Percentiles rank a stretch among this genome's conserved stretches.
phyloP scores from a whole-genome alignment of 37 sponge, comb jelly and placozoan genomes.

The Beroe ovata region DNA sequence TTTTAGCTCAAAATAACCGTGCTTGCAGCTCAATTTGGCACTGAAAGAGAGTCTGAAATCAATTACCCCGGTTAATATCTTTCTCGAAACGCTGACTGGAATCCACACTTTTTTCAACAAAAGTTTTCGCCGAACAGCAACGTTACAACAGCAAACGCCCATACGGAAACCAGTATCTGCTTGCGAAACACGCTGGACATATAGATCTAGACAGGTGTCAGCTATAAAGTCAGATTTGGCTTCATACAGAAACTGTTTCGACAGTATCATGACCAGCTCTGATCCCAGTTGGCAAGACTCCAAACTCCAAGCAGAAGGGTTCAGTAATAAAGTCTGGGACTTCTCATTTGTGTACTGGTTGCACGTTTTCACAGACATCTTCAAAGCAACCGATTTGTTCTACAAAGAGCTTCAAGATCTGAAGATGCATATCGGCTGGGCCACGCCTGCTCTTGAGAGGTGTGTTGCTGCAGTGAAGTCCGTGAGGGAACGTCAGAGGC shows the following conservation, averaged over 20 bases:
- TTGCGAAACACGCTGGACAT: constrained; percentile 1
- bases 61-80: background rate
- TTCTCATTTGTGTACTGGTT: background rate
- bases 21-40: background rate
- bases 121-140: background rate
- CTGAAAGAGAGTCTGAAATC: background rate
- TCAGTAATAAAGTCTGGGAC: background rate
- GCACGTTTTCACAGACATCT: background rate
- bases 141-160: background rate
- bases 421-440: background rate
- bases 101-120: background rate
- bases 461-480: too few species aligned
- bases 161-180: background rate
- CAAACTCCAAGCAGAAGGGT: background rate
- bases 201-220: background rate
- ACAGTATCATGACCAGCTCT: background rate
- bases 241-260: background rate
- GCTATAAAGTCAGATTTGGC: background rate
- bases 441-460: too few species aligned
- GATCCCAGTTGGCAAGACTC: background rate
- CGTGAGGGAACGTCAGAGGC: too few species aligned
- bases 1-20: background rate
- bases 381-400: background rate
- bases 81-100: background rate
- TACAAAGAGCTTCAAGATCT: constrained; percentile 4